phyloP scores from a whole-genome alignment of 2,888 invertebrate species.

The Adineta ricciae region DNA sequence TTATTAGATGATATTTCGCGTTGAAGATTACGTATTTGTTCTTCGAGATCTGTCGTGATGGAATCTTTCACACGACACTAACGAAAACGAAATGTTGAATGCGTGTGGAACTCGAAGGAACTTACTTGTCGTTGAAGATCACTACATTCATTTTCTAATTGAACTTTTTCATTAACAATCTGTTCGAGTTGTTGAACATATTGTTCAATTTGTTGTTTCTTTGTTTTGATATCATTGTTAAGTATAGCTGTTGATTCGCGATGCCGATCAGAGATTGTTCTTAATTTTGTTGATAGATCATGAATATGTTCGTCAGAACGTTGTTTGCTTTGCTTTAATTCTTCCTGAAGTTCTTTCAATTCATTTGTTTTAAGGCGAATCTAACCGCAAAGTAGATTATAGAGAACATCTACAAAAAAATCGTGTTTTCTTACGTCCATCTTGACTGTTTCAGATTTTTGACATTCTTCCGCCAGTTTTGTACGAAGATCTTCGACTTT shows the following conservation, averaged over 20 bases:
- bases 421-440: background rate
- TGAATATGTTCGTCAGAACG: background rate
- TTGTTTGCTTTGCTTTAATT: background rate
- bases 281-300: background rate
- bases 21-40: background rate
- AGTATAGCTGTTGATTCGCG: background rate
- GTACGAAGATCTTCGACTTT: background rate
- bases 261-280: background rate
- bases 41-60: background rate
- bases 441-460: background rate
- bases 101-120: no score
- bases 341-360: background rate
- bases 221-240: background rate
- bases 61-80: background rate
- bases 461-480: background rate
- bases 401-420: background rate
- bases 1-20: background rate
- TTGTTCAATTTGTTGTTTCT: background rate
- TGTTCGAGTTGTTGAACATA: background rate
- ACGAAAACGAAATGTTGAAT: background rate
- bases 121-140: background rate
- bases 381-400: background rate
- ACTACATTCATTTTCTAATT: conserved; percentile 27
- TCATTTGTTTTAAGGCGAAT: background rate
- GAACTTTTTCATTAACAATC: conserved; percentile 22